Conservation (phyloP, 2,113 vertebrate species). For the Ochotona princeps region DNA sequence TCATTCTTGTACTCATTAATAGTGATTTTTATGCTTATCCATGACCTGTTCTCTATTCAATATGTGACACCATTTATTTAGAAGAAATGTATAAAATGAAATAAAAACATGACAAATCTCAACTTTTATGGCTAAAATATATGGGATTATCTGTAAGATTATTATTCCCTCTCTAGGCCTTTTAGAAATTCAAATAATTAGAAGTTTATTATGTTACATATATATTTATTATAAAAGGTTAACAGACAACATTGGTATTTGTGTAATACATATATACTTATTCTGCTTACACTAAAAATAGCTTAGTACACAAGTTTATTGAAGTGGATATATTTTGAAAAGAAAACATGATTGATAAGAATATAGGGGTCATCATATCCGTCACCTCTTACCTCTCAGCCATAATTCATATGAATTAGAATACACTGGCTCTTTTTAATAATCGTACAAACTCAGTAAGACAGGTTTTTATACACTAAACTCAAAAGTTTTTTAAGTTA, state of each 20-base stretch:
- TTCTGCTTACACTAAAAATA: constrained; percentile 15
- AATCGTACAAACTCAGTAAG: neutral
- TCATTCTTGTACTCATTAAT: neutral
- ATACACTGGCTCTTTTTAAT: constrained; percentile 9
- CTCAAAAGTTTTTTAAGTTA: no score
- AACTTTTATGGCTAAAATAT: neutral
- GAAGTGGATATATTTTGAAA: no score
- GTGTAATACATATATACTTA: neutral
- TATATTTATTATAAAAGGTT: constrained; percentile 19
- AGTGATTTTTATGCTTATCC: neutral
- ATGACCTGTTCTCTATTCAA: constrained; percentile 8
- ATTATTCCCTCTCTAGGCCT: neutral
- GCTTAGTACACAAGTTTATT: neutral
- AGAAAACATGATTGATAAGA: no score
- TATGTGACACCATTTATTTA: constrained; percentile 21
- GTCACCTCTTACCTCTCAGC: neutral
- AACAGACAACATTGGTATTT: neutral
- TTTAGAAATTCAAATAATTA: constrained; percentile 45
- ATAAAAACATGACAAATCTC: neutral
- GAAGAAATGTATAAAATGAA: constrained; percentile 6
- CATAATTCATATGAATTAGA: constrained; percentile 37
- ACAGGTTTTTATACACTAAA: neutral
- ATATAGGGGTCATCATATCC: no score
- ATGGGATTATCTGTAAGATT: constrained; percentile 1
- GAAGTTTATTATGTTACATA: neutral